Percentiles rank a stretch among this genome's conserved stretches.
Conservation (phyloP, 1,140 invertebrate species). For the Magallana gigas region DNA sequence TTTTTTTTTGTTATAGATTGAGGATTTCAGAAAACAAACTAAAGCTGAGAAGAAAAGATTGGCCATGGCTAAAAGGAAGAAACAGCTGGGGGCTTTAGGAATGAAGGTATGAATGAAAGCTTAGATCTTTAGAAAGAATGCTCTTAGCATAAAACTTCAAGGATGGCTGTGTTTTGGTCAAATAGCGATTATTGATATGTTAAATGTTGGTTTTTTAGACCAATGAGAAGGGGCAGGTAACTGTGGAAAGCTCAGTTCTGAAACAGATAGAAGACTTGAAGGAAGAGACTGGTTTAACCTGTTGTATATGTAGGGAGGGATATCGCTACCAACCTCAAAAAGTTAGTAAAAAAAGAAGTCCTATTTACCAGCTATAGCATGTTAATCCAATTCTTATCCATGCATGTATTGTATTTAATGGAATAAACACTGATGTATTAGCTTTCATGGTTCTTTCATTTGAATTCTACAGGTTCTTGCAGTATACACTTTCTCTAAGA, state of each 20-base stretch:
- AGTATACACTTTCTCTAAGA: slow-evolving; percentile 98
- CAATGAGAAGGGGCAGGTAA: slow-evolving; percentile 84
- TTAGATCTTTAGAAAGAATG: slow-evolving; percentile 73
- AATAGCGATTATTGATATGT: neutral
- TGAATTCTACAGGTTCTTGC: slow-evolving; percentile 83
- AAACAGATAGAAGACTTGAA: slow-evolving; percentile 96
- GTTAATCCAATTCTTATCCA: neutral
- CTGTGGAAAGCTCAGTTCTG: slow-evolving; percentile 91
- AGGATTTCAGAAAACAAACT: slow-evolving; percentile 95
- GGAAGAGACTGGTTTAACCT: slow-evolving; percentile 96
- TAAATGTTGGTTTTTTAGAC: slow-evolving; percentile 67
- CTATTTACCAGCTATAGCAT: neutral
- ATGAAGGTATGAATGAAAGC: slow-evolving; percentile 84
- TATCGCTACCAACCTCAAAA: slow-evolving; percentile 88
- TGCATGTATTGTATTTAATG: no score
- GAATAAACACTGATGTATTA: no score
- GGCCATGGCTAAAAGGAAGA: slow-evolving; percentile 98
- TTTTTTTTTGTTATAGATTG: slow-evolving; percentile 83
- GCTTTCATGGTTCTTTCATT: no score
- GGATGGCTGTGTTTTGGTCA: neutral
- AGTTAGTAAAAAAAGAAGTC: slow-evolving; percentile 56
- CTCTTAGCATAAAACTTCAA: slow-evolving; percentile 52
- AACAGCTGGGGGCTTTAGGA: slow-evolving; percentile 95
- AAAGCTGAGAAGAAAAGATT: slow-evolving; percentile 95
- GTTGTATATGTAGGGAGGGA: slow-evolving; percentile 98